Evolutionary conservation across 64 coral and sea anemone genomes (phyloP), one percentile per base, ranked within the genome.

Genomic region (Actinia tenebrosa): DNA sequence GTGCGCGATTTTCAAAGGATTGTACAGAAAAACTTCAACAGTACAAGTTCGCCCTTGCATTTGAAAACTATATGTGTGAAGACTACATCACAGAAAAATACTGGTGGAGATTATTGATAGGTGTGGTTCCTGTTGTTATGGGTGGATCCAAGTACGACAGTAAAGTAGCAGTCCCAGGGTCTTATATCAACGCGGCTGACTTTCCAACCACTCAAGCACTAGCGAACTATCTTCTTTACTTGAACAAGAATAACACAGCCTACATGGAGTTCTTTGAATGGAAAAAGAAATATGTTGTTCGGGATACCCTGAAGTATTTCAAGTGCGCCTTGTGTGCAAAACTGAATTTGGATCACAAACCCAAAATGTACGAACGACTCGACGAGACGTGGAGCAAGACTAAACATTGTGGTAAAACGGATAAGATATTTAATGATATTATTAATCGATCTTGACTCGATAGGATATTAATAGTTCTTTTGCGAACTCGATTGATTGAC

Each of bases 81-180:
- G 91, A 93, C 23, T 93, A 93, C 27, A 89, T 93, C 52, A 93
- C 91, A 5, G 91, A 93, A 50, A 93, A 93, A 52, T 93, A 93
- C 56, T 93, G 91, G 91, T 62, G 78, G 22, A 92, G 52, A 17
- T 45, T 93, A 19, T 87, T 79, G 25, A 75, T 84, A 16, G 72
- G 69, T 3, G 52, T 93, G 15, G 81, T 93, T 0, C 91, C 91
- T 27, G 45, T 93, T 30, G 91, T 93, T 10, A 84, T 93, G 81
- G 91, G 91, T 16, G 91, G 91, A 25, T 86, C 91, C 11, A 85
- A 89, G 3, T 93, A 93, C 56, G 86, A 80, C 18, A 44, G 27
- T n/a, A 83, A 83, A 10, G 17, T 93, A 0, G 91, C 91, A 18
- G 86, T 93, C 63, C 92, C 92, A 22, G 92, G 88, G 16, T 93